Evolutionary conservation across 2,888 invertebrate species (phyloP), one percentile per base, ranked within the genome.

Genomic region (Masnerella sp.): DNA sequence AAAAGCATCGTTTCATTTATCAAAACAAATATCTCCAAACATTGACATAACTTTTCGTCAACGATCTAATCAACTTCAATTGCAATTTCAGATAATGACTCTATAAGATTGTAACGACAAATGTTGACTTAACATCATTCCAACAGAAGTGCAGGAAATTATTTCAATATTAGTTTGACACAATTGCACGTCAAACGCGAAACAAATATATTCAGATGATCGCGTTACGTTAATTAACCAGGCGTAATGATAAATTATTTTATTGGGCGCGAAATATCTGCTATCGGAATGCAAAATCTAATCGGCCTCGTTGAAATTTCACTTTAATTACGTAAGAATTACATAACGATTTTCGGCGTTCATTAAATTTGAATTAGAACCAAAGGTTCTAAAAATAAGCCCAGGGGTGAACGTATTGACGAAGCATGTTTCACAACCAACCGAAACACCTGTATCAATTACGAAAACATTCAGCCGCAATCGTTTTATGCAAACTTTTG

Each of bases 401-500:
- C 18, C 18, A 17, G 32, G 65, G 47, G 49, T 49, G 40, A 49
- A 49, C 34, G 49, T 67, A 58, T 58, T 58, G 22, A 28, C 49
- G 42, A 58, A 56, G 67, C 18, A 32, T 58, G 68, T 54, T 65
- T 59, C 34, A 68, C 59, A 68, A 51, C 25, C 58, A 58, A 43
- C 30, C 12, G 49, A 52, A 67, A 67, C 65, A 67, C 65, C 56
- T 58, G 67, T 65, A 65, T 65, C 54, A 54, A 65, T 65, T 54
- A 54, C 20, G 30, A 54, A 65, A 65, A 65, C 65, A 38, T 20
- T 9, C n/a, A n/a, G n/a, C n/a, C n/a, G n/a, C n/a, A n/a, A n/a
- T n/a, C n/a, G 34, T 43, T 58, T 58, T 56, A 5, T 22, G 43
- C 56, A 43, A 38, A 20, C 30, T 8, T n/a, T 32, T n/a, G 38